Percentiles rank a stretch among this genome's conserved stretches.
Conservation (phyloP, 2,797 vertebrate species). For the Phalloptychus januarius region DNA sequence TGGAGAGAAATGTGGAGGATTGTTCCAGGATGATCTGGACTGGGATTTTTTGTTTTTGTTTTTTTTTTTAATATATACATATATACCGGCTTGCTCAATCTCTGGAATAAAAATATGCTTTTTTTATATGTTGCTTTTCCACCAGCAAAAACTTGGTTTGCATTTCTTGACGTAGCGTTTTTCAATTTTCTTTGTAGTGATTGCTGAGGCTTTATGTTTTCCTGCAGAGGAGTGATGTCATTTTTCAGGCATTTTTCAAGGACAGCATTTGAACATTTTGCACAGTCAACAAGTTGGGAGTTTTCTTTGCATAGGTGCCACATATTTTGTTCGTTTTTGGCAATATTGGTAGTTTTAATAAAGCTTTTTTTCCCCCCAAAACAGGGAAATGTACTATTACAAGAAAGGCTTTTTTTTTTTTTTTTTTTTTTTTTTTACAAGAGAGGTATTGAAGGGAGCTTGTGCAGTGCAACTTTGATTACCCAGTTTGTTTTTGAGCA, state of each 20-base stretch:
- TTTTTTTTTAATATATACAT: background rate
- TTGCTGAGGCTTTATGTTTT: conserved; percentile 39
- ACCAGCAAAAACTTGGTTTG: conserved; percentile 47
- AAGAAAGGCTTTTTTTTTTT: too few relatives aligned
- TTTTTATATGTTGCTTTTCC: conserved; percentile 34
- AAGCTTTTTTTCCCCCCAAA: background rate
- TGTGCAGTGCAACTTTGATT: background rate
- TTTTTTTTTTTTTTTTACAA: too few relatives aligned
- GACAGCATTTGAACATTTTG: conserved; percentile 36
- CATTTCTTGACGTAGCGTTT: conserved; percentile 45
- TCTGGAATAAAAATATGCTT: conserved; percentile 48
- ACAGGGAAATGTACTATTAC: background rate
- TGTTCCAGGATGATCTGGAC: conserved; percentile 59
- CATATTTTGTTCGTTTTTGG: conserved; percentile 35
- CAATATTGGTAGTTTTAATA: conserved; percentile 30
- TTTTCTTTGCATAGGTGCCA: conserved; percentile 22
- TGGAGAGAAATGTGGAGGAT: conserved; percentile 55
- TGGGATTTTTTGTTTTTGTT: conserved; percentile 37
- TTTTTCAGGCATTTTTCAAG: conserved; percentile 63
- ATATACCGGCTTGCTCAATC: conserved; percentile 42
- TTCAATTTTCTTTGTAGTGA: conserved; percentile 50
- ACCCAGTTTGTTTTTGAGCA: background rate
- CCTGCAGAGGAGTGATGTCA: conserved; percentile 53
- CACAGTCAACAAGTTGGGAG: conserved; percentile 23
- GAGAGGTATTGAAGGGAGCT: background rate